Evolutionary conservation across 1,140 invertebrate species (phyloP).

Genomic region (Drosophila elegans): DNA sequence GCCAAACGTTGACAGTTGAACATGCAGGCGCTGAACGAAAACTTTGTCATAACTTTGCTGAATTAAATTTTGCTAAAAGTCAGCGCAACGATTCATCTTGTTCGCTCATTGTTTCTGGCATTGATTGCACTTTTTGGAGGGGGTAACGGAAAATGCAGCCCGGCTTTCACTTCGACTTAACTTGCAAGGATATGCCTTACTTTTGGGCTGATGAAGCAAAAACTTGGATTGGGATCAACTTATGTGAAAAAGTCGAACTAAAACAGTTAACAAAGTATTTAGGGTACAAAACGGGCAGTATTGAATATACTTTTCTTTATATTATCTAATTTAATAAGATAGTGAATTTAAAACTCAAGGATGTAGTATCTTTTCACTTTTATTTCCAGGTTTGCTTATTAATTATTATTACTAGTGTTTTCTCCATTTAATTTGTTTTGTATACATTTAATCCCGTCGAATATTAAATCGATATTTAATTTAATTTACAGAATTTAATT

Average conservation of each 20-base stretch:
- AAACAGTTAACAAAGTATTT: background rate
- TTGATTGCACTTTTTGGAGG: constrained; percentile 43
- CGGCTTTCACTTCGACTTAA: constrained; percentile 24
- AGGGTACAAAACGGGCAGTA: background rate
- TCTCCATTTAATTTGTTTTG: too few relatives aligned
- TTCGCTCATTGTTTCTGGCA: constrained; percentile 50
- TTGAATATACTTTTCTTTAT: background rate
- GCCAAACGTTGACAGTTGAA: constrained; percentile 67
- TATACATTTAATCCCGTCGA: too few relatives aligned
- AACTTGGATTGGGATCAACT: constrained; percentile 16
- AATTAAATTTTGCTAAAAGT: constrained; percentile 62
- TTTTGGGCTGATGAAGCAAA: constrained; percentile 35
- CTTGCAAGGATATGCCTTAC: constrained; percentile 7
- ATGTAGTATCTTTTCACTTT: too few relatives aligned
- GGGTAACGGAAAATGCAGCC: background rate
- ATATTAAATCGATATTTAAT: too few relatives aligned
- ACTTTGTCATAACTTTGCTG: constrained; percentile 76
- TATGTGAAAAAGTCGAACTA: constrained; percentile 12
- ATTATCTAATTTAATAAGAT: too few relatives aligned
- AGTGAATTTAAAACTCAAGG: too few relatives aligned
- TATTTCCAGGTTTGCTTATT: background rate
- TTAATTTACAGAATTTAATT: too few relatives aligned
- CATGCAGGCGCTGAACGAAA: constrained; percentile 53
- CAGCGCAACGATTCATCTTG: constrained; percentile 50
- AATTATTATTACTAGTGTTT: too few relatives aligned